These are phyloP conservation scores for Gerris buenoi DNA, from an alignment of 1,140 invertebrate genomes.

Conservation along the genomic window DNA sequence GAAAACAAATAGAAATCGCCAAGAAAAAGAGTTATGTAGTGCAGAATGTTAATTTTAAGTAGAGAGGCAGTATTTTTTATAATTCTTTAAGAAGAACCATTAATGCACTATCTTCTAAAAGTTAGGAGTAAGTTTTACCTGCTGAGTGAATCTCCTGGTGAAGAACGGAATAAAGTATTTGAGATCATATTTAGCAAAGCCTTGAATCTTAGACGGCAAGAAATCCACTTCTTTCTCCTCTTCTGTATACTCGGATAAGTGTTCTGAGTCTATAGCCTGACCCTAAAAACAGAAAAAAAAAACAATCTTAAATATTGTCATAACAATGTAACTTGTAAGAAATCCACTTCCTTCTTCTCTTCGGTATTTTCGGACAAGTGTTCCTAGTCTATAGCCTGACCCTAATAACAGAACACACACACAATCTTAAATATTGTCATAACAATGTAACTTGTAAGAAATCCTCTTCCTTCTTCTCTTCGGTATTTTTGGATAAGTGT, in stretches of 20 bases:
- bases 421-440: no score
- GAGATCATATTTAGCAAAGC: conserved; percentile 78
- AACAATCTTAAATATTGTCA: no score
- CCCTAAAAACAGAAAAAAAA: conserved; percentile 39
- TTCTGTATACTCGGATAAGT: conserved; percentile 87
- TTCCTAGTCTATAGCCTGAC: conserved; percentile 88
- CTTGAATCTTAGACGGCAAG: conserved; percentile 48
- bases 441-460: no score
- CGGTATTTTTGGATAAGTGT: conserved; percentile 86
- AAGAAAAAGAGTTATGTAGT: no score
- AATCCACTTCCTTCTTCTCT: conserved; percentile 65
- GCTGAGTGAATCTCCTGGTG: conserved; percentile 81
- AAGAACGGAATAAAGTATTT: conserved; percentile 93
- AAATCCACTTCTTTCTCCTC: conserved; percentile 66
- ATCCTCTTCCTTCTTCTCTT: conserved; percentile 70
- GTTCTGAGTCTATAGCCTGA: conserved; percentile 88
- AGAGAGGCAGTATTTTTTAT: no score
- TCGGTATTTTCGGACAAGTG: conserved; percentile 90
- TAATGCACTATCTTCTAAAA: no score
- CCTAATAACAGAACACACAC: conserved; percentile 43
- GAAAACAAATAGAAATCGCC: no score
- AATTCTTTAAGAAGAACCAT: no score
- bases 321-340: no score
- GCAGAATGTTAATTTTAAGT: no score
- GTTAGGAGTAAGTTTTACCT: no score